Conservation (phyloP, 2,888 invertebrate species). For the Stratiomys singularior region DNA sequence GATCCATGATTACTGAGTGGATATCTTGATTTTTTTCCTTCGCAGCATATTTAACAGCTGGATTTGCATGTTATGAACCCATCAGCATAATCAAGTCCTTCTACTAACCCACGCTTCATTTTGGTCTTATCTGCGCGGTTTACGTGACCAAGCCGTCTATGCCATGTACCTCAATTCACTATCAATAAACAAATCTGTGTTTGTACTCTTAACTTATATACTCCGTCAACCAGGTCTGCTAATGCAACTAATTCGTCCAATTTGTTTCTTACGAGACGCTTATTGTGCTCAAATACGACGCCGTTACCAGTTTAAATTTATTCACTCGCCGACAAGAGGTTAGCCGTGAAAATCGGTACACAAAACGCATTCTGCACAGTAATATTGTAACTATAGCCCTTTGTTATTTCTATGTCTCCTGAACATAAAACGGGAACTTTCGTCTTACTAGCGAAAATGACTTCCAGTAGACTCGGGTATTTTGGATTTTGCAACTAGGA, state of each 20-base stretch:
- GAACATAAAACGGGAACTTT: slow-evolving; percentile 4
- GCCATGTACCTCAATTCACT: not conserved
- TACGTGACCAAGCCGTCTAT: not conserved
- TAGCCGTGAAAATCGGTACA: slow-evolving; percentile 49
- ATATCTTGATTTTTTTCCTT: not conserved
- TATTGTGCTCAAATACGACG: slow-evolving; percentile 27
- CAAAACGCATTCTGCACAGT: slow-evolving; percentile 4
- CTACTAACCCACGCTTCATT: not conserved
- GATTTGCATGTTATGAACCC: not conserved
- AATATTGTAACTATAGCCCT: too few relatives aligned
- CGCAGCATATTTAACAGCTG: not conserved
- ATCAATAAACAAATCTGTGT: not conserved
- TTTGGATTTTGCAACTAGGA: slow-evolving; percentile 45
- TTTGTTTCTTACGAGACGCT: slow-evolving; percentile 30
- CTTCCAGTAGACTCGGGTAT: slow-evolving; percentile 48
- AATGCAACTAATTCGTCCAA: slow-evolving; percentile 26
- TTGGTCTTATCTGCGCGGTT: not conserved
- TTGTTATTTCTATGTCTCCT: not conserved
- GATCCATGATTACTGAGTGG: not conserved
- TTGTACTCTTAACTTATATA: slow-evolving; percentile 18
- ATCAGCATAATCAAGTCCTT: not conserved
- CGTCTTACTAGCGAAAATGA: not conserved
- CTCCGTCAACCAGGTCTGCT: not conserved
- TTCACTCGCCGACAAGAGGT: slow-evolving; percentile 52
- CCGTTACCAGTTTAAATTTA: slow-evolving; percentile 41